Evolutionary conservation across 2,113 vertebrate species (phyloP).

Genomic region (Parus major): DNA sequence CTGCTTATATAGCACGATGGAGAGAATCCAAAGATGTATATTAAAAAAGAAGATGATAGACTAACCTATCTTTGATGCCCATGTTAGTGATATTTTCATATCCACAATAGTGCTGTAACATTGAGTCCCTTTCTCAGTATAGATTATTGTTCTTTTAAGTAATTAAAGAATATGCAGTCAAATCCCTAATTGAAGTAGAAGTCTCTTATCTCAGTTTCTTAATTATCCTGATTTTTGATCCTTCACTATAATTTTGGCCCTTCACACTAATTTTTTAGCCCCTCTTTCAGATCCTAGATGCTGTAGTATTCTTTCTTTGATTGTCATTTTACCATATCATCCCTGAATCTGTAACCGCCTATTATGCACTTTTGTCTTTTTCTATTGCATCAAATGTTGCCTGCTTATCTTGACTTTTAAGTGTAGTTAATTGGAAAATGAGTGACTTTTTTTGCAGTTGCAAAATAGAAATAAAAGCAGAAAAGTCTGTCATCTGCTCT

Average conservation of each 20-base stretch:
- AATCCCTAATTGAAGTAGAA: neutral
- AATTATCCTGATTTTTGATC: neutral
- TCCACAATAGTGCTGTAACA: neutral
- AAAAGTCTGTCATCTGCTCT: neutral
- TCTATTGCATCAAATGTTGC: neutral
- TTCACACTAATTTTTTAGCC: neutral
- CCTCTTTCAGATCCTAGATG: neutral
- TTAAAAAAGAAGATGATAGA: neutral
- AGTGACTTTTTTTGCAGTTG: neutral
- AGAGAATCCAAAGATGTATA: neutral
- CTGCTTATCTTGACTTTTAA: neutral
- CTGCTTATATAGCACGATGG: neutral
- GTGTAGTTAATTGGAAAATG: neutral
- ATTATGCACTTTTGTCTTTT: neutral
- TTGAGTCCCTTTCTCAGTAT: neutral
- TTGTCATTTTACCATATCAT: neutral
- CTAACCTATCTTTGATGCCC: neutral
- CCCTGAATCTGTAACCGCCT: neutral
- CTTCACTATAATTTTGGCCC: neutral
- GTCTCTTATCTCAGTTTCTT: neutral
- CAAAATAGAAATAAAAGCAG: neutral
- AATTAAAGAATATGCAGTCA: neutral
- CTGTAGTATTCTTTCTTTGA: neutral
- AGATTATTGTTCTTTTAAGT: neutral
- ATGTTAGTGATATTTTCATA: neutral